Evolutionary conservation across 2,113 vertebrate species (phyloP).

Genomic region (Hippocampus guttulatus): DNA sequence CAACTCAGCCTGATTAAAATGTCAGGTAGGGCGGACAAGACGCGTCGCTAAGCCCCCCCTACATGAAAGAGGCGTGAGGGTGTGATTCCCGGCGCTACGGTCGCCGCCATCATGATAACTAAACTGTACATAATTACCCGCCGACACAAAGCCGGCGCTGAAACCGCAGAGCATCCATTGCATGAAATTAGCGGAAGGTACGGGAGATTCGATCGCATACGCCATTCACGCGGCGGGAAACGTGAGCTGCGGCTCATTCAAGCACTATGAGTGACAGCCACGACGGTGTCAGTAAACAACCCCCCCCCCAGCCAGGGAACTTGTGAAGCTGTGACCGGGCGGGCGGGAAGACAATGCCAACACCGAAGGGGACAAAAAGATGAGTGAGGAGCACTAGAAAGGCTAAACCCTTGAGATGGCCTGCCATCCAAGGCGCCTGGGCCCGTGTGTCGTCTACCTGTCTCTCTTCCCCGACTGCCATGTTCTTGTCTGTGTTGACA

Average conservation of each 20-base stretch:
- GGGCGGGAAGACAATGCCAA: constrained; percentile 51
- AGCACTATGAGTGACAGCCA: constrained; percentile 27
- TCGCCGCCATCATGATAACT: neutral
- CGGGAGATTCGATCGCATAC: constrained; percentile 24
- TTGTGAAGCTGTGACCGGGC: constrained; percentile 45
- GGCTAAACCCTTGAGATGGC: constrained; percentile 54
- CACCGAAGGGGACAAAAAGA: constrained; percentile 55
- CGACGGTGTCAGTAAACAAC: constrained; percentile 24
- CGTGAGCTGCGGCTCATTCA: constrained; percentile 23
- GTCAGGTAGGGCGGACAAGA: constrained; percentile 53
- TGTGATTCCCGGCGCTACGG: constrained; percentile 5
- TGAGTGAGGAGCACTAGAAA: constrained; percentile 54
- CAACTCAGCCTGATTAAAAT: constrained; percentile 67
- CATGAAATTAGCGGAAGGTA: neutral
- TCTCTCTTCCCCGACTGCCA: constrained; percentile 51
- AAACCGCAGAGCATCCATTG: constrained; percentile 8
- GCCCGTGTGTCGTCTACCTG: constrained; percentile 59
- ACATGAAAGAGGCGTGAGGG: constrained; percentile 17
- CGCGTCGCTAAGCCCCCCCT: constrained; percentile 30
- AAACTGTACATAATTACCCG: constrained; percentile 16
- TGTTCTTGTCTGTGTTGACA: constrained; percentile 62
- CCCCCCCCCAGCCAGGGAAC: constrained; percentile 11
- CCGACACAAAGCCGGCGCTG: neutral
- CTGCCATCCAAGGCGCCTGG: constrained; percentile 65
- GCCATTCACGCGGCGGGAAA: constrained; percentile 32